Conservation (phyloP, 2,888 invertebrate genomes). For the Orthosia gracilis region DNA sequence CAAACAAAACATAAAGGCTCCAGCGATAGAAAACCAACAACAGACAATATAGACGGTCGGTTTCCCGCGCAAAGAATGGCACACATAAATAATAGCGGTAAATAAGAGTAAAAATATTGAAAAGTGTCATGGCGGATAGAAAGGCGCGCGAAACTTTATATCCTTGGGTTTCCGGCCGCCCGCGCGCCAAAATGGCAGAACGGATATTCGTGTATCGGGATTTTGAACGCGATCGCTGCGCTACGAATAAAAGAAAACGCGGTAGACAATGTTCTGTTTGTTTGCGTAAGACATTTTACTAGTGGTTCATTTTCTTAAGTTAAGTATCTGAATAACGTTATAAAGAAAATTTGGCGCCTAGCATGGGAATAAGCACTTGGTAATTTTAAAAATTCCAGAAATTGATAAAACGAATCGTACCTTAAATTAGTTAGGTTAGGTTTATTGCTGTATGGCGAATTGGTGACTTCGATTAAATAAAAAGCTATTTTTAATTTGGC, state of each 20-base stretch:
- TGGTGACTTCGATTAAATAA: neutral
- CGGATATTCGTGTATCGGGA: slow-evolving; percentile 88
- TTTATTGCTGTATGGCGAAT: neutral
- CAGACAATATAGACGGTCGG: slow-evolving; percentile 79
- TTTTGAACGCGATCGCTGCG: slow-evolving; percentile 74
- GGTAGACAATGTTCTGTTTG: slow-evolving; percentile 74
- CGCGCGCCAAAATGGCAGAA: slow-evolving; percentile 88
- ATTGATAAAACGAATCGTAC: neutral
- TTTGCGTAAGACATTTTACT: slow-evolving; percentile 28
- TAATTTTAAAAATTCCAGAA: neutral
- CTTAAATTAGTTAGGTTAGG: too few species aligned
- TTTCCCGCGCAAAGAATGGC: slow-evolving; percentile 84
- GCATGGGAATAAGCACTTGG: slow-evolving; percentile 17
- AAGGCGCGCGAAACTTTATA: slow-evolving; percentile 89
- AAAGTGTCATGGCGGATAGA: slow-evolving; percentile 89
- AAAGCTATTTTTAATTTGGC: neutral
- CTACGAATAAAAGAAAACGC: slow-evolving; percentile 72
- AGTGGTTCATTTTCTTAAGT: neutral
- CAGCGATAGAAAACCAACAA: slow-evolving; percentile 71
- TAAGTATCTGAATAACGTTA: neutral
- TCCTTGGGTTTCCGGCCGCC: slow-evolving; percentile 89
- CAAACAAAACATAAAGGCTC: slow-evolving; percentile 72
- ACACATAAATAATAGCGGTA: slow-evolving; percentile 90
- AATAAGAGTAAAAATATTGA: slow-evolving; percentile 91
- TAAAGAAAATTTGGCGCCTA: slow-evolving; percentile 40